These are phyloP conservation scores for Antennarius striatus DNA, from an alignment of 2,113 vertebrate genomes.

Conservation along the genomic window DNA sequence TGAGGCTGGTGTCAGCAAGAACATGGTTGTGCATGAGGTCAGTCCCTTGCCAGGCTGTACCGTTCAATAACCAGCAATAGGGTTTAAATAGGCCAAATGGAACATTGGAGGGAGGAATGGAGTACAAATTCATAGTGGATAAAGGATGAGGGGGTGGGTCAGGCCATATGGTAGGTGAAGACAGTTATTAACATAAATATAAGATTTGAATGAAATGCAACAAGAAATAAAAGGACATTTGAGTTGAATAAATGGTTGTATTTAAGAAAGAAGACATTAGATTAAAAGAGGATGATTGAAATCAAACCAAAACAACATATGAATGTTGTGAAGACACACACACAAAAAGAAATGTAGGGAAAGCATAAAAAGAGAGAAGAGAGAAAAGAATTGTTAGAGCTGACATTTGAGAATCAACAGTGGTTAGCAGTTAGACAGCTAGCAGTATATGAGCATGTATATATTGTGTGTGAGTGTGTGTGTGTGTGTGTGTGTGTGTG, in stretches of 20 bases:
- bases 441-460: background rate
- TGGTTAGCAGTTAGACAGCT: conserved; percentile 19
- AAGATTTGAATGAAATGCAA: conserved; percentile 4
- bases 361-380: conserved; percentile 67
- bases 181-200: background rate
- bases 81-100: background rate
- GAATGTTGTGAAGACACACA: background rate
- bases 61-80: conserved; percentile 11
- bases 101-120: conserved; percentile 1
- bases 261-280: too few species aligned
- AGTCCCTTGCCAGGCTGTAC: conserved; percentile 98
- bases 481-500: background rate
- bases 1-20: conserved; percentile 90
- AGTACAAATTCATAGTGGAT: conserved; percentile 1
- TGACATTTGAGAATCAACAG: conserved; percentile 54
- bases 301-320: background rate
- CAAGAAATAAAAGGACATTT: background rate
- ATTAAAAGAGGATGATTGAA: background rate
- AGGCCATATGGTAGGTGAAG: background rate
- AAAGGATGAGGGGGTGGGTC: background rate
- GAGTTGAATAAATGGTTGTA: too few species aligned
- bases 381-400: conserved; percentile 90
- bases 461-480: background rate
- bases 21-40: conserved; percentile 99
- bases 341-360: conserved; percentile 8